phyloP scores from a whole-genome alignment of 2,888 invertebrate genomes.

The Volucella zonaria region DNA sequence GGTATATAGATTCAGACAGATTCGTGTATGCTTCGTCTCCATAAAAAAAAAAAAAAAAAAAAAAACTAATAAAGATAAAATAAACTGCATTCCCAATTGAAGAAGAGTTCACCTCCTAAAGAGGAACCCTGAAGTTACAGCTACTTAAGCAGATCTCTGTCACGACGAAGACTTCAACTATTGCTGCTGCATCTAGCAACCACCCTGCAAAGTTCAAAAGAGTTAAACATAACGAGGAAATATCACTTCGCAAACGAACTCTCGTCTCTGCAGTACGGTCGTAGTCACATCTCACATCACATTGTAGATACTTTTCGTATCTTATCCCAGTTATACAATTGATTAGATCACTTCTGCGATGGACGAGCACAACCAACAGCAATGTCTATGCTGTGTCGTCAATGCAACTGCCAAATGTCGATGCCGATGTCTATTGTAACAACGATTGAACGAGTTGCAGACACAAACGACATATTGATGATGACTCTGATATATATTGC shows the following conservation, averaged over 20 bases:
- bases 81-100: slow-evolving; percentile 59
- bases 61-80: background rate
- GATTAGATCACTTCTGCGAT: slow-evolving; percentile 68
- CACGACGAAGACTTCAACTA: slow-evolving; percentile 22
- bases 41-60: no score
- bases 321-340: slow-evolving; percentile 64
- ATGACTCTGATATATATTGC: slow-evolving; percentile 63
- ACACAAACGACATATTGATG: slow-evolving; percentile 52
- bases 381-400: slow-evolving; percentile 14
- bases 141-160: slow-evolving; percentile 43
- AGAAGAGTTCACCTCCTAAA: slow-evolving; percentile 45
- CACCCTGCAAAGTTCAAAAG: slow-evolving; percentile 60
- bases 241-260: slow-evolving; percentile 58
- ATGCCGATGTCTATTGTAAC: slow-evolving; percentile 18
- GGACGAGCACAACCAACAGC: slow-evolving; percentile 19
- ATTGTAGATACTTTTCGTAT: slow-evolving; percentile 29
- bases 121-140: slow-evolving; percentile 2
- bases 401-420: slow-evolving; percentile 16
- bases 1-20: background rate
- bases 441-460: slow-evolving; percentile 51
- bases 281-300: background rate
- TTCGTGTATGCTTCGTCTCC: background rate
- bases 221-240: slow-evolving; percentile 66
- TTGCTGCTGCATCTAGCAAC: background rate
- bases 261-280: slow-evolving; percentile 25